Evolutionary conservation across 2,797 vertebrate genomes (phyloP).

Genomic region (Oreochromis grahami): DNA sequence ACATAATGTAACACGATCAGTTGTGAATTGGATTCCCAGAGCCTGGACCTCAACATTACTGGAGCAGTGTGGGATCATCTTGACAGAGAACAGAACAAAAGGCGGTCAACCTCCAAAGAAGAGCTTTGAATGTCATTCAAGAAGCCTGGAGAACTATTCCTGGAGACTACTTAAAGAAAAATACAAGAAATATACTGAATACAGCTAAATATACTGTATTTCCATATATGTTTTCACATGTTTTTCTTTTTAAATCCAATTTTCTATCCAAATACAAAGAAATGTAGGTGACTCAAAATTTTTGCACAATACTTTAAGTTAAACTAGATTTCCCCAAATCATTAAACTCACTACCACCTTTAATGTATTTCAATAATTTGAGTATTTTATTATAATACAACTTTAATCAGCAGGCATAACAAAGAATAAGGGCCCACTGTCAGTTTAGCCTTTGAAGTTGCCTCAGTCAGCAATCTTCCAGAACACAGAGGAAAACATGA

Average conservation of each 20-base stretch:
- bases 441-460: background rate
- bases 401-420: background rate
- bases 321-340: background rate
- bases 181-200: background rate
- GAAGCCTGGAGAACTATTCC: background rate
- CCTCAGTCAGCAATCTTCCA: background rate
- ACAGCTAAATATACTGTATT: background rate
- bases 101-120: background rate
- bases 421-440: background rate
- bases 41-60: background rate
- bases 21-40: background rate
- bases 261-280: background rate
- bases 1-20: background rate
- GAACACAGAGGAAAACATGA: background rate
- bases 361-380: background rate
- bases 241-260: fast-evolving
- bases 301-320: background rate
- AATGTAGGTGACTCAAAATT: background rate
- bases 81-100: background rate
- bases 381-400: background rate
- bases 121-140: background rate
- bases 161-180: background rate
- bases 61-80: background rate
- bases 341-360: background rate
- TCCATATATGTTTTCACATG: background rate